A percentile compares a stretch with the other conserved stretches of the same genome.
Conservation (phyloP, 1,140 invertebrate species). For the Plodia interpunctella region DNA sequence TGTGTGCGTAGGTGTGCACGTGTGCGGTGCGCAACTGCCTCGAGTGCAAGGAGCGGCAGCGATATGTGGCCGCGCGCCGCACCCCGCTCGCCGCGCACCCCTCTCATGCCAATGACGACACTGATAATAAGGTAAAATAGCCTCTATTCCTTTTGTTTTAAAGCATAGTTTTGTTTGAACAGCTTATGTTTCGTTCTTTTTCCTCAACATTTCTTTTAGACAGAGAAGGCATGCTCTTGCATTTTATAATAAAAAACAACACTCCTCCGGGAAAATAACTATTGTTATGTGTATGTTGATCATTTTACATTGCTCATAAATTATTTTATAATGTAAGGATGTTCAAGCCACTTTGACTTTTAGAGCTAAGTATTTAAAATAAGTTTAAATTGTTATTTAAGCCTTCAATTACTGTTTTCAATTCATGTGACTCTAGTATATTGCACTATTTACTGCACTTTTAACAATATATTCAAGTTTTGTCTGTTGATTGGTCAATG, state of each 20-base stretch:
- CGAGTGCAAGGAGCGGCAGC: constrained; percentile 95
- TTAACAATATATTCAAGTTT: not conserved
- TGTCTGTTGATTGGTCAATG: not conserved
- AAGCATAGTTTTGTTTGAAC: too few species aligned
- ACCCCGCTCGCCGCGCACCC: constrained; percentile 47
- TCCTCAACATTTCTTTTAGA: too few species aligned
- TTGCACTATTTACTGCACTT: not conserved
- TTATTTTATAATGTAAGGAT: too few species aligned
- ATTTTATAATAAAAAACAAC: too few species aligned
- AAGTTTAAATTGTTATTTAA: not conserved
- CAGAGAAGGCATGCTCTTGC: too few species aligned
- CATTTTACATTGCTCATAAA: too few species aligned
- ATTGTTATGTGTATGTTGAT: too few species aligned
- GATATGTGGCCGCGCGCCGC: constrained; percentile 69
- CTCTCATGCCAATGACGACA: constrained; percentile 52
- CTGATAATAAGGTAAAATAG: constrained; percentile 67
- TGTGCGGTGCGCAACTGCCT: constrained; percentile 98
- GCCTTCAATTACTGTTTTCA: not conserved
- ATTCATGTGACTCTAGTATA: not conserved
- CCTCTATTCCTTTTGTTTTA: not conserved
- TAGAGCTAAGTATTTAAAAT: too few species aligned
- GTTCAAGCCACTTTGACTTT: too few species aligned
- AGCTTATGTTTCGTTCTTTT: too few species aligned
- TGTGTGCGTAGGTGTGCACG: constrained; percentile 91
- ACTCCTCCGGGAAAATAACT: too few species aligned